Evolutionary conservation across 2,797 vertebrate genomes (phyloP), one percentile per base, ranked within the genome.

Genomic region (Acanthurus lineatus): DNA sequence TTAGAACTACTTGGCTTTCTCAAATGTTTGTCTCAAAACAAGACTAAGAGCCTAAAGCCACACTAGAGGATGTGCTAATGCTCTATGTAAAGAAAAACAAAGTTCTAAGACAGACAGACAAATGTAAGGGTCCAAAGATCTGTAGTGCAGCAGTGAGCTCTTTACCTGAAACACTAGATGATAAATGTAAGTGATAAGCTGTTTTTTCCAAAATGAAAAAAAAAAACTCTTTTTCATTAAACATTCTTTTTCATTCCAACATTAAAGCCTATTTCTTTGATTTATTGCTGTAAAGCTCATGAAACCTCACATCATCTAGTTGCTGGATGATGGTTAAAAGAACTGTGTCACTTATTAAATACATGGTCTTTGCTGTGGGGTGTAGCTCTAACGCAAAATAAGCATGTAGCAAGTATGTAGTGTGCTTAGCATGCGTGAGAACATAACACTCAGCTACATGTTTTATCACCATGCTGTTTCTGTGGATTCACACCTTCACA

Each of bases 1-100:
- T 75, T 60, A 54, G 57, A 78, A 56, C 38, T 58, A 16, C 12
- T 47, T 62, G 45, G 4, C 64, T 22, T 75, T 87, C 74, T 78
- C 44, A 61, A 75, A 77, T 77, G 70, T 76, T 19, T 76, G 45
- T 20, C 75, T 52, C n/a, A 44, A 52, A 72, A 51, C 8, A 63
- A 65, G 17, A 51, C 32, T 28, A 44, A 52, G 25, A 76, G 68
- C 28, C 8, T 60, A 57, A 70, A 76, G 16, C 3, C 60, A 40
- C 17, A 7, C 54, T 9, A 35, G 69, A 14, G 2, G 74, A 51
- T 70, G 28, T 17, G 68, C 11, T 62, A 45, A 71, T 53, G 57
- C 9, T 63, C 38, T 42, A 8, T 7, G 11, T 47, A 58, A 67
- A 70, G 62, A 73, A 77, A 58, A 75, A 17, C 32, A 49, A 60